A percentile compares a stretch with the other conserved stretches of the same genome.
phyloP scores from a whole-genome alignment of 2,888 invertebrate species.

The Eurois occulta region DNA sequence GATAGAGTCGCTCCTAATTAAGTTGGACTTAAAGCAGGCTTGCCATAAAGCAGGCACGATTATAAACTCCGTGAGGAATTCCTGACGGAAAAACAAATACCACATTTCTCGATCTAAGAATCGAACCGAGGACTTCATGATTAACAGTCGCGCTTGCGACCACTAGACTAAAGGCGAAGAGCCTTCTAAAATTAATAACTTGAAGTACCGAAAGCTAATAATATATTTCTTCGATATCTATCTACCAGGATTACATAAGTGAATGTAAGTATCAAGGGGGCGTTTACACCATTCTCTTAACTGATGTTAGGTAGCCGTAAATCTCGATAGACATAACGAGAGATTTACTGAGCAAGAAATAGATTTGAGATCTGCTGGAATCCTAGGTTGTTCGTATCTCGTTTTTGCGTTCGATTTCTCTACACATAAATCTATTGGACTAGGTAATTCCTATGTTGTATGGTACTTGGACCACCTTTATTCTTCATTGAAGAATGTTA shows the following conservation, averaged over 20 bases:
- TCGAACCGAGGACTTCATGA: not conserved
- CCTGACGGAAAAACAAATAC: not conserved
- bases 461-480: not conserved
- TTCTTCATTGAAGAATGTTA: not conserved
- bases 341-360: constrained; percentile 56
- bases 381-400: constrained; percentile 32
- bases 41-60: too few relatives aligned
- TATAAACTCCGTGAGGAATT: too few relatives aligned
- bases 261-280: constrained; percentile 32
- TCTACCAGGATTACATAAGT: constrained; percentile 42
- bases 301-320: constrained; percentile 44
- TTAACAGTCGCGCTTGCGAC: not conserved
- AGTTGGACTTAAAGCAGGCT: too few relatives aligned
- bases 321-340: constrained; percentile 40
- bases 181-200: not conserved
- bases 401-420: constrained; percentile 37
- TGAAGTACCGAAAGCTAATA: too few relatives aligned
- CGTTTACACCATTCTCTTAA: constrained; percentile 39
- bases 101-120: not conserved
- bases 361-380: constrained; percentile 48
- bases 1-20: too few relatives aligned
- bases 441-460: not conserved
- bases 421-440: constrained; percentile 29
- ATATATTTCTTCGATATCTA: not conserved
- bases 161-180: not conserved